Evolutionary conservation across 1,140 invertebrate species (phyloP), one percentile per base, ranked within the genome.

Genomic region (Sweltsa coloradensis): DNA sequence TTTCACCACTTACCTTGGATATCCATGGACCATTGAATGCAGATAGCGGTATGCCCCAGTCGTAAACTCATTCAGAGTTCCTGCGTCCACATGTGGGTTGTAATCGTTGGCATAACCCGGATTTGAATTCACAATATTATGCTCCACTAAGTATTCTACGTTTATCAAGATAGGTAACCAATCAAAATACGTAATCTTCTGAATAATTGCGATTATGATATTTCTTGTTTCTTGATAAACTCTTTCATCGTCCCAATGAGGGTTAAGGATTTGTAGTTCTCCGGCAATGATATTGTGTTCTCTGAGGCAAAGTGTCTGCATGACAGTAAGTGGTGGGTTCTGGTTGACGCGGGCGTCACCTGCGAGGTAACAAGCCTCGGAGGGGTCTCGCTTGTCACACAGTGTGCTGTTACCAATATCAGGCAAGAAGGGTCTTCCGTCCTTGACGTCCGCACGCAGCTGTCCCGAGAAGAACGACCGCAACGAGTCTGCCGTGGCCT

Each of bases 281-380:
- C 76, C 73, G 1, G 91, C 89, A 16, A 97, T 70, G 36, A 86
- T 72, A 64, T 97, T 97, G 62, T 97, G 93, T 60, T 96, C 86
- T 49, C 94, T 70, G 44, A 94, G 66, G 34, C 89, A 71, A 3
- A 95, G 61, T 0, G 87, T 82, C 55, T 97, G 92, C 0, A 96
- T 64, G 4, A 86, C 66, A 0, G 85, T 79, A 25, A 94, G 59
- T 47, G 84, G 79, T 0, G 85, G 76, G 55, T 88, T 88, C 61
- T 96, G 91, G 66, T 97, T 97, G 0, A 81, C 81, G 50, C 92
- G 69, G 21, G 71, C 66, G 58, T 97, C 92, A 51, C 93, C 90
- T 80, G 50, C 66, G 25, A 72, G 57, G 59, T 85, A 87, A 56
- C 83, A 87, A 21, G 79, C 68, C 56, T 84, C 81, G 34, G 67